Base-by-base conservation (phyloP, 2,797 vertebrate genomes). In the Acipenser ruthenus region DNA sequence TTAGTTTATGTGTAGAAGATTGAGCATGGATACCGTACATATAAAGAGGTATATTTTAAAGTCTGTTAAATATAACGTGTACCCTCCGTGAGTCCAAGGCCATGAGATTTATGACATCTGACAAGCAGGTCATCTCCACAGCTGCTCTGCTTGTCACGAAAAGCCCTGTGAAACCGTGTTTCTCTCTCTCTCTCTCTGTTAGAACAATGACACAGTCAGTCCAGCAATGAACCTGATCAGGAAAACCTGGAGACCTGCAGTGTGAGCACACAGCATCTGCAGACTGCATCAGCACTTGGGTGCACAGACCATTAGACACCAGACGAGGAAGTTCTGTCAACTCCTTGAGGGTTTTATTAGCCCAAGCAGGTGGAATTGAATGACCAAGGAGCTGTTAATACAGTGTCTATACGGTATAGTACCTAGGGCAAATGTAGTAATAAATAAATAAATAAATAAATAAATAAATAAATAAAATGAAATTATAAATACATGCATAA, bases 81-180 rank as follows among this genome's bases (percentile, higher is more conserved):
- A 56, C 53, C 63, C 65, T 50, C 59, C 53, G 13, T 64, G 68
- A 63, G 56, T 59, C 69, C 56, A 63, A 68, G 70, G 58, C 59
- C 59, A 66, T 51, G 56, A 78, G 79, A 81, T 79, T 81, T 79
- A 78, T 77, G 70, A 65, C 60, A 49, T 61, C 72, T 77, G 75
- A 75, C 74, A 70, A 76, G 68, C 69, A 73, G 62, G 67, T 65
- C 65, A 68, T 65, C 53, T 47, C 18, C 73, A 67, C 78, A 82
- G 78, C 78, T 78, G 78, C 75, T 68, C 64, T 59, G 58, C 65
- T 69, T 76, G 77, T 79, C 80, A 78, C 75, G 74, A 74, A 72
- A 79, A 78, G 23, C 23, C 23, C 4, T 37, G 23, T 37, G 23
- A 37, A 37, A 37, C 23, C 23, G 23, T 37, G 23, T 37, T 2